Evolutionary conservation across 2,888 invertebrate species (phyloP), one percentile per base, ranked within the genome.

Genomic region (Orchesellides sinensis): DNA sequence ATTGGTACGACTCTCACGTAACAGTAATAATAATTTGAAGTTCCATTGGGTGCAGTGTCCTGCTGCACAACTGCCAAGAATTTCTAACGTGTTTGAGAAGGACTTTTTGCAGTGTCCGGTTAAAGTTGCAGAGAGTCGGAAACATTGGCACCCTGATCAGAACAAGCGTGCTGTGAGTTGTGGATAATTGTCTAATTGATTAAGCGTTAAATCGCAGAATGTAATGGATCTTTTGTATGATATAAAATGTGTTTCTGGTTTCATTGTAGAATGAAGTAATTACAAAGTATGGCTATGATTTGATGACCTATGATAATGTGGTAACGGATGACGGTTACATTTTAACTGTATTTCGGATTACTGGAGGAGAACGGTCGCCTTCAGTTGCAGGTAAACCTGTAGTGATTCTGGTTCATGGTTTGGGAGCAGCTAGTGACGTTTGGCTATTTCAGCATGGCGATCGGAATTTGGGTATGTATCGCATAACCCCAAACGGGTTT

Each of bases 241-340:
- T n/a, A n/a, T n/a, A n/a, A n/a, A n/a, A n/a, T n/a, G n/a, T n/a
- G n/a, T n/a, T 40, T 40, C 6, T 10, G 12, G 12, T n/a, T n/a
- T n/a, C n/a, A n/a, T n/a, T n/a, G n/a, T n/a, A 73, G 74, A 35
- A 75, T 19, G 35, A 52, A 25, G 3, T 65, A 17, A 54, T 75
- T 14, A 0, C 17, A 12, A 32, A 47, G 14, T 75, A 75, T 25
- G 65, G 65, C 10, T 75, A 65, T 32, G 19, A 40, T 5, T 40
- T 75, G 1, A 21, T 29, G 25, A 75, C 65, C 0, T 75, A 75
- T 25, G 23, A 23, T 10, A 78, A 83, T 49, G 61, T 83, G 3
- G 68, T 68, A 21, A 83, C 78, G 2, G 32, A 68, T n/a, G 83
- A 83, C 61, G 78, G 78, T 0, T 79, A 83, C 40, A 79, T 83